A percentile compares a stretch with the other conserved stretches of the same genome.
These are phyloP conservation scores for Aeoliscus strigatus DNA, from an alignment of 2,797 vertebrate genomes.

Conservation along the genomic window DNA sequence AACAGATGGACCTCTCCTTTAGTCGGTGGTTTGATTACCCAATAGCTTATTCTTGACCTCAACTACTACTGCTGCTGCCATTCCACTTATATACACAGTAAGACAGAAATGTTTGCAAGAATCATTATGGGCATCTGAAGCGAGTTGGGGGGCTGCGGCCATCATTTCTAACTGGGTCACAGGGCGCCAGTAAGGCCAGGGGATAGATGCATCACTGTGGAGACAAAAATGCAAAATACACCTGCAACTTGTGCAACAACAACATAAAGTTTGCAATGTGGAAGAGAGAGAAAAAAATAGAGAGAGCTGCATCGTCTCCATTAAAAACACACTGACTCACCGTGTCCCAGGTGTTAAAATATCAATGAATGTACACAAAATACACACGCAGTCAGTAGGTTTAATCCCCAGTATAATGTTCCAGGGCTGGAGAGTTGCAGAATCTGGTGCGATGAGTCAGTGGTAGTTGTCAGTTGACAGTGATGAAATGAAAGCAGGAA, in stretches of 20 bases:
- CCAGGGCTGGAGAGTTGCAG: slow-evolving; percentile 7
- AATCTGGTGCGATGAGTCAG: slow-evolving; percentile 23
- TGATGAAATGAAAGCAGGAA: slow-evolving; percentile 6
- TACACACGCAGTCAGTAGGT: slow-evolving; percentile 21
- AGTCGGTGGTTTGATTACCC: slow-evolving; percentile 21
- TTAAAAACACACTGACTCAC: too few relatives aligned
- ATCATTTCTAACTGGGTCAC: slow-evolving; percentile 45
- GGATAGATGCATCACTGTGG: slow-evolving; percentile 22
- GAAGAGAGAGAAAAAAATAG: too few relatives aligned
- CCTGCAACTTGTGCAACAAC: slow-evolving; percentile 31
- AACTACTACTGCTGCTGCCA: too few relatives aligned
- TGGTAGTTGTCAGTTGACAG: too few relatives aligned
- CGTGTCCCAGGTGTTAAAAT: slow-evolving; percentile 5
- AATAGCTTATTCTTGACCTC: slow-evolving; percentile 26
- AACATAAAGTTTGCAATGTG: neutral
- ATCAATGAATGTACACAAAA: slow-evolving; percentile 21
- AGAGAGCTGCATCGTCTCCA: too few relatives aligned
- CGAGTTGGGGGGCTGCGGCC: slow-evolving; percentile 10
- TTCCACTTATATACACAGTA: slow-evolving; percentile 2
- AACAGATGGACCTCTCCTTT: slow-evolving; percentile 34
- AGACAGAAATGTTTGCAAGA: slow-evolving; percentile 19
- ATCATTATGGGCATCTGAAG: slow-evolving; percentile 23
- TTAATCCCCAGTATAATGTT: slow-evolving; percentile 10
- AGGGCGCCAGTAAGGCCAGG: slow-evolving; percentile 22
- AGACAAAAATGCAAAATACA: slow-evolving; percentile 55